phyloP scores from a whole-genome alignment of 2,113 vertebrate genomes.

The Mastomys coucha region DNA sequence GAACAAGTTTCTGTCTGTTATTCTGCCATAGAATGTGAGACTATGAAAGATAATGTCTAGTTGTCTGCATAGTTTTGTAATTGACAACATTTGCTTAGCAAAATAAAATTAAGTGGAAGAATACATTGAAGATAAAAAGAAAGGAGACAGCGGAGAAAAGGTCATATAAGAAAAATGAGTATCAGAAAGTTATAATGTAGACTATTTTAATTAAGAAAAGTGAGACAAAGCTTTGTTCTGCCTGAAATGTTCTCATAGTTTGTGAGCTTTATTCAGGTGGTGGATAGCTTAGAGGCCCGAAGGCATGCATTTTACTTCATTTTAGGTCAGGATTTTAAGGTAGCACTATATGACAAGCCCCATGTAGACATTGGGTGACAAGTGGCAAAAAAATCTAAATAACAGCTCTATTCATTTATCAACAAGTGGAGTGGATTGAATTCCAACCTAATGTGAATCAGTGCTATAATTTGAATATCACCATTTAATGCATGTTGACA shows the following conservation, averaged over 20 bases:
- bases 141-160: slow-evolving; percentile 18
- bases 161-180: background rate
- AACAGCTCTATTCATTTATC: background rate
- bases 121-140: slow-evolving; percentile 9
- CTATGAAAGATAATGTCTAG: slow-evolving; percentile 6
- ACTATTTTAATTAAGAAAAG: background rate
- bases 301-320: background rate
- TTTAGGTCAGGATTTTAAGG: background rate
- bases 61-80: background rate
- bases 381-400: background rate
- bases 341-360: background rate
- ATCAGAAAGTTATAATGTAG: background rate
- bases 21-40: background rate
- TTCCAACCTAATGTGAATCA: background rate
- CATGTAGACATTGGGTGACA: background rate
- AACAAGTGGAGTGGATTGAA: background rate
- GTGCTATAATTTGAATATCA: background rate
- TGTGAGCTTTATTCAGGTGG: background rate
- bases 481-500: background rate
- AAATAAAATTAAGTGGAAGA: slow-evolving; percentile 44
- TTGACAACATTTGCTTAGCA: slow-evolving; percentile 41
- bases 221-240: background rate
- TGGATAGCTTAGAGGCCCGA: background rate
- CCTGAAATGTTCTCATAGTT: background rate
- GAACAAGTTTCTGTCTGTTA: background rate